Percentiles rank a stretch among this genome's conserved stretches.
phyloP scores from a whole-genome alignment of 2,797 vertebrate genomes.

The Martes flavigula region DNA sequence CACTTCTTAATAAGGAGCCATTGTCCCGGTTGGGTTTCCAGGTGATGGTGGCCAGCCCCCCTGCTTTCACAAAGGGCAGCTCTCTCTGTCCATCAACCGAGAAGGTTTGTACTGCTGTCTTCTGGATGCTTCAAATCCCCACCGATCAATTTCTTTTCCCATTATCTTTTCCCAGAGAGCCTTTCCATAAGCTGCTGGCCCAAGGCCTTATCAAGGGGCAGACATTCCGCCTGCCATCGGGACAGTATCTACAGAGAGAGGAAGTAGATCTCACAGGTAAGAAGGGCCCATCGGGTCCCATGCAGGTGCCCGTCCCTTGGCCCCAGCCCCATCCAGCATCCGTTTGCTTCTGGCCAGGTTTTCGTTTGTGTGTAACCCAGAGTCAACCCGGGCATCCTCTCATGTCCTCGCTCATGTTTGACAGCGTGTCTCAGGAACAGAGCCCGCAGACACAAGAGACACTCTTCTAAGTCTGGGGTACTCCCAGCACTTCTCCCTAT shows the following conservation, averaged over 20 bases:
- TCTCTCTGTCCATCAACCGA: not conserved
- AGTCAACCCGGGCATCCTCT: not conserved
- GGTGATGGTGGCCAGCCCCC: accelerated
- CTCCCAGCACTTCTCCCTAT: not conserved
- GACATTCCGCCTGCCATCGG: slow-evolving; percentile 90
- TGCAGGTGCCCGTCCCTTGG: not conserved
- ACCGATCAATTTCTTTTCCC: slow-evolving; percentile 21
- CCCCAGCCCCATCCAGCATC: not conserved
- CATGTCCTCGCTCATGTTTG: not conserved
- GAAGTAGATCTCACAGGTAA: slow-evolving; percentile 95
- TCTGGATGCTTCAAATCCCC: slow-evolving; percentile 38
- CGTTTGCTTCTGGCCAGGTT: not conserved
- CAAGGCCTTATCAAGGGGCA: slow-evolving; percentile 98
- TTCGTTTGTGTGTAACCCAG: not conserved
- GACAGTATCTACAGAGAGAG: slow-evolving; percentile 92
- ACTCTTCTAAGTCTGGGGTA: not conserved
- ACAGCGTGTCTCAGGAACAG: not conserved
- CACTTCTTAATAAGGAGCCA: accelerated
- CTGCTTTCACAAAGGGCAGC: not conserved
- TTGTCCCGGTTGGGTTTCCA: not conserved
- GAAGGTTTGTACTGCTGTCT: not conserved
- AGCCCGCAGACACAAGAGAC: not conserved
- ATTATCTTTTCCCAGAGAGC: slow-evolving; percentile 88
- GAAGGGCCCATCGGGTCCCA: not conserved
- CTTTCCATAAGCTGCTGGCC: slow-evolving; percentile 95